phyloP scores from a whole-genome alignment of 2,113 vertebrate genomes.

The Poecile atricapillus region DNA sequence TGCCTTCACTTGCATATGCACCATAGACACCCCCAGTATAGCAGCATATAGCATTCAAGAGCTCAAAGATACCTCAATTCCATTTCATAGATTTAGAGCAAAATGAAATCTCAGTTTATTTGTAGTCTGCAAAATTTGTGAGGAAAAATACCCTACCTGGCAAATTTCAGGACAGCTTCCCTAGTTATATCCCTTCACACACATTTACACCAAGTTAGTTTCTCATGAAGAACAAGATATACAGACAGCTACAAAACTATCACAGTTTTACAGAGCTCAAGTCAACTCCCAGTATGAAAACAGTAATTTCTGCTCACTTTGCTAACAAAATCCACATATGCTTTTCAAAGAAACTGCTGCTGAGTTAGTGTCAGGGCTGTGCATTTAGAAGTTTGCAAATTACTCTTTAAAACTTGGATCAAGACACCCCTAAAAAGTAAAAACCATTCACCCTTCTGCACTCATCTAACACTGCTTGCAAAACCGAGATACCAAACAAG shows the following conservation, averaged over 20 bases:
- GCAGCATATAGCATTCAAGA: not conserved
- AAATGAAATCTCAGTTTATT: not conserved
- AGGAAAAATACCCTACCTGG: not conserved
- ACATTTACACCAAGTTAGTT: not conserved
- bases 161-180: not conserved
- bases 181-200: not conserved
- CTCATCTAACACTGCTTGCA: not conserved
- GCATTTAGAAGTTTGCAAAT: not conserved
- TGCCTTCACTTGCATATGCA: not conserved
- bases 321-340: not conserved
- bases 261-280: not conserved
- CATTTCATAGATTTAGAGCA: not conserved
- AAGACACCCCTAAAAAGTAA: not conserved
- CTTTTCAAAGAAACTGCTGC: not conserved
- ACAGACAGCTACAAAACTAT: not conserved
- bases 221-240: not conserved
- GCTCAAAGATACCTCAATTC: not conserved
- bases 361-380: not conserved
- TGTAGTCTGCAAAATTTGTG: not conserved
- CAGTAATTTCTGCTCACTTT: not conserved
- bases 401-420: not conserved
- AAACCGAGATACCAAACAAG: not conserved
- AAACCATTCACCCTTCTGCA: not conserved
- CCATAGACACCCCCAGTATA: rapidly evolving
- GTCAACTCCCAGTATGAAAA: not conserved